Evolutionary conservation across 1,140 invertebrate species (phyloP).

Genomic region (Chionoecetes opilio): DNA sequence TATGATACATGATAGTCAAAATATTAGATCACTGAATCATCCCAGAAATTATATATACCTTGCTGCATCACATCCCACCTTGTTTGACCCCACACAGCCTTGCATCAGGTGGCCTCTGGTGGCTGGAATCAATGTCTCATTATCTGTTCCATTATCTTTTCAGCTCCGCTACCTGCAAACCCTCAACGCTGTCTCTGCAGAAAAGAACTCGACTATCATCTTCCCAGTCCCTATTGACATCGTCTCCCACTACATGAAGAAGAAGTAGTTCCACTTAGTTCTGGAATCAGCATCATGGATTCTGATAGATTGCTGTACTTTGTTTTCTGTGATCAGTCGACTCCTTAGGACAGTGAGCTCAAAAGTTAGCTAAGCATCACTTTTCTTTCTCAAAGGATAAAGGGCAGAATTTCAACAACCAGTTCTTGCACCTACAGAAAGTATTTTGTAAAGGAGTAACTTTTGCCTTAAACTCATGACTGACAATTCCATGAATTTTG

Average conservation of each 20-base stretch:
- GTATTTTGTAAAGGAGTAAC: conserved; percentile 46
- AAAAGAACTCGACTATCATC: conserved; percentile 99
- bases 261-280: conserved; percentile 39
- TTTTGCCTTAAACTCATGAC: conserved; percentile 65
- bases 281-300: neutral
- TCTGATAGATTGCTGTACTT: neutral
- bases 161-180: conserved; percentile 90
- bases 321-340: neutral
- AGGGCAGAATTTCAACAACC: conserved; percentile 5
- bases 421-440: conserved; percentile 40
- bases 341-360: conserved; percentile 25
- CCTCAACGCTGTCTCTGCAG: conserved; percentile 96
- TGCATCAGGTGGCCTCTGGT: neutral
- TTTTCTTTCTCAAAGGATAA: conserved; percentile 20
- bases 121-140: neutral
- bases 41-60: conserved; percentile 21
- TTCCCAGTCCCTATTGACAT: conserved; percentile 98
- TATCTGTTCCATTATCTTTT: conserved; percentile 81
- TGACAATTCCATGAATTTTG: conserved; percentile 41
- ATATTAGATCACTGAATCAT: neutral
- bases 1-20: conserved; percentile 28
- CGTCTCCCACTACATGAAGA: conserved; percentile 83
- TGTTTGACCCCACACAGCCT: neutral
- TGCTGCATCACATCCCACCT: conserved; percentile 11
- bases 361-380: conserved; percentile 30